These are phyloP conservation scores for Gallinago jamesoni DNA, from an alignment of 2,113 vertebrate genomes.

Conservation along the genomic window DNA sequence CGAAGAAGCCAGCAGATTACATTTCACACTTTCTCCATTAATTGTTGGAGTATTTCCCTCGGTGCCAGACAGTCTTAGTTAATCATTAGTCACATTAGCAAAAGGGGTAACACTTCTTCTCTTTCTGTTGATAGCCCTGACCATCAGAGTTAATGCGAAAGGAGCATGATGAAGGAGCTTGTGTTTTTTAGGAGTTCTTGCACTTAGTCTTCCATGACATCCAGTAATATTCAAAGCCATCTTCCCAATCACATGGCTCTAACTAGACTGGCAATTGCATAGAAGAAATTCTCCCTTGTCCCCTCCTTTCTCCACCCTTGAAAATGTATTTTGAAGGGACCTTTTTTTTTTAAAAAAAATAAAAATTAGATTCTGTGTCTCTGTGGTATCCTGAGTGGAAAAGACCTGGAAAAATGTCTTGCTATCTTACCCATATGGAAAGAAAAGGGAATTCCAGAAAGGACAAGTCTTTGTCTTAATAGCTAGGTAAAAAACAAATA, in stretches of 20 bases:
- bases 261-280: not conserved
- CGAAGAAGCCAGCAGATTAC: not conserved
- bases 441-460: not conserved
- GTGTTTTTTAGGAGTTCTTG: not conserved
- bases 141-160: not conserved
- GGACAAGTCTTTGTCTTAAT: not conserved
- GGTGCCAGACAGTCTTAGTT: not conserved
- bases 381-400: not conserved
- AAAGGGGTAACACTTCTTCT: not conserved
- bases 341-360: not conserved
- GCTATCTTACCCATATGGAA: not conserved
- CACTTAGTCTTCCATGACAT: not conserved
- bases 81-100: slow-evolving; percentile 32
- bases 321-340: not conserved
- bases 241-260: not conserved
- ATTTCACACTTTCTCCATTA: slow-evolving; percentile 31
- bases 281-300: not conserved
- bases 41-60: slow-evolving; percentile 20
- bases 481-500: not conserved
- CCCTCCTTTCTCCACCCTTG: not conserved
- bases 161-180: not conserved
- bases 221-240: not conserved
- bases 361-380: not conserved
- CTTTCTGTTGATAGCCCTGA: slow-evolving; percentile 16
- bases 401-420: not conserved